A percentile compares a stretch with the other conserved stretches of the same genome.
These are phyloP conservation scores for Amblyjoppa proteus DNA, from an alignment of 2,888 invertebrate genomes.

Conservation along the genomic window DNA sequence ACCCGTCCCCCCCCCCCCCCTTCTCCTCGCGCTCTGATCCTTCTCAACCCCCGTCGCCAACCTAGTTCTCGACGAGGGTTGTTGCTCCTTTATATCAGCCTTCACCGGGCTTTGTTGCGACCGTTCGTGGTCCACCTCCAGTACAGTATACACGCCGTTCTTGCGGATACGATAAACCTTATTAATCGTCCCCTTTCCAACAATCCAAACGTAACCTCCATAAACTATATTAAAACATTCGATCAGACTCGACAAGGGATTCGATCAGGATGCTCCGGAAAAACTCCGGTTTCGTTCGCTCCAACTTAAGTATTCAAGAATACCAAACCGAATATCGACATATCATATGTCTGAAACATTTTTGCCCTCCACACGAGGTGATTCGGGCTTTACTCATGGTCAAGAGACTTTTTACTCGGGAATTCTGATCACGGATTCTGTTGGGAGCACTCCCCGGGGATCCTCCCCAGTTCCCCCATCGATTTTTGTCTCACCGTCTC, in stretches of 20 bases:
- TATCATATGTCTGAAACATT: neutral
- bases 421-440: neutral
- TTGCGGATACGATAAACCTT: neutral
- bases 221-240: neutral
- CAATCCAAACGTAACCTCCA: neutral
- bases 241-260: neutral
- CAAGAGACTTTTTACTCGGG: neutral
- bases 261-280: neutral
- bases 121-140: neutral
- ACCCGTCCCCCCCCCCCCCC: conserved; percentile 45
- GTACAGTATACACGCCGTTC: neutral
- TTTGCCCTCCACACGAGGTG: neutral
- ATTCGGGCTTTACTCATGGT: neutral
- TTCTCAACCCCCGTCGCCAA: neutral
- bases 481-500: neutral
- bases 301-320: neutral
- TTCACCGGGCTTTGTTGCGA: neutral
- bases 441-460: neutral
- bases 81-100: neutral
- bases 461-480: neutral
- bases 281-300: neutral
- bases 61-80: conserved; percentile 10
- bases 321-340: neutral
- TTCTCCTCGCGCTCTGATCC: conserved; percentile 9
- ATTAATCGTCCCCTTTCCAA: neutral